Percentiles rank a stretch among this genome's conserved stretches.
These are phyloP conservation scores for Drosophila ogumai DNA, from an alignment of 1,140 invertebrate species.

Conservation along the genomic window DNA sequence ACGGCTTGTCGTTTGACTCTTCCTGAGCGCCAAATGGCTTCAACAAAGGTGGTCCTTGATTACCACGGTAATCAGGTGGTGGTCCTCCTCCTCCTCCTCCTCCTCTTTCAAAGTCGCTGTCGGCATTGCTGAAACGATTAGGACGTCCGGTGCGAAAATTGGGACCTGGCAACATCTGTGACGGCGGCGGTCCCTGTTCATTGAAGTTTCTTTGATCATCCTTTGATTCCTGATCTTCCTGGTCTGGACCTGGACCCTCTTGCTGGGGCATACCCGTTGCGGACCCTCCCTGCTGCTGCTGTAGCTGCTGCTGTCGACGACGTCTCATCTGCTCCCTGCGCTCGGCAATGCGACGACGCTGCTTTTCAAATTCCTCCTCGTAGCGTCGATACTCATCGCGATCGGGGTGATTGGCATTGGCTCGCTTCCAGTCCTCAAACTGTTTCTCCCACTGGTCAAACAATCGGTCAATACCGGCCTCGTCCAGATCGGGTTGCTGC, in stretches of 20 bases:
- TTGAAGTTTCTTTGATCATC: neutral
- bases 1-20: neutral
- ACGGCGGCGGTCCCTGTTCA: neutral
- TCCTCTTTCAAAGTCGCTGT: neutral
- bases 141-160: neutral
- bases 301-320: conserved; percentile 83
- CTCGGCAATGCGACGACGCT: conserved; percentile 90
- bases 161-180: neutral
- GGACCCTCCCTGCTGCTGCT: neutral
- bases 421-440: conserved; percentile 93
- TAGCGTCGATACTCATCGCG: conserved; percentile 93
- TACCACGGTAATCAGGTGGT: neutral
- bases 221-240: neutral
- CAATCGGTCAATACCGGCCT: conserved; percentile 92
- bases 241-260: neutral
- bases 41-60: neutral
- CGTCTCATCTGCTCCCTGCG: conserved; percentile 92
- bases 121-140: neutral
- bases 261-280: neutral
- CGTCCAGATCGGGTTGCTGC: conserved; percentile 86
- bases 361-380: conserved; percentile 93
- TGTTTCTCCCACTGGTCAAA: conserved; percentile 94
- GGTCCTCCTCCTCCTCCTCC: neutral
- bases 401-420: conserved; percentile 94
- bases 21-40: neutral